Evolutionary conservation across 1,140 invertebrate species (phyloP), one percentile per base, ranked within the genome.

Genomic region (Anastrepha ludens): DNA sequence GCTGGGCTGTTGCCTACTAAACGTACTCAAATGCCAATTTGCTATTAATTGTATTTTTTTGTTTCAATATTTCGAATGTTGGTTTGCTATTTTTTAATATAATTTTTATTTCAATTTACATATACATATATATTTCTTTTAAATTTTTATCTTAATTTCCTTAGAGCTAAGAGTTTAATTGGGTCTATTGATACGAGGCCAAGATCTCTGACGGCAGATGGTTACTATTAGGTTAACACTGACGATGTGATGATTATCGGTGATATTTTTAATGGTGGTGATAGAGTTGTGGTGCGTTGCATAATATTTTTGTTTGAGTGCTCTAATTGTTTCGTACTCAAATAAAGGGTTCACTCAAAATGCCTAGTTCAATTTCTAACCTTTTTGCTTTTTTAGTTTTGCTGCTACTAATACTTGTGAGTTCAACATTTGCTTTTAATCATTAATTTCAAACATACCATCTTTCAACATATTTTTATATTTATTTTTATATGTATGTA

Each of bases 121-220:
- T 50, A 87, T 89, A 90, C 91, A 90, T 74, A 67, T 89, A 91
- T 90, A 88, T 58, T 86, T 86, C 17, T 87, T 81, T 70, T 50
- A 86, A 86, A 78, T 87, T 88, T 58, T 86, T 86, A 44, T 85
- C 78, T 70, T 50, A 86, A 87, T 87, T 88, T 88, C 90, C 90
- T 91, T 90, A 92, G 91, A 90, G 89, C 90, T 89, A 92, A 90
- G 90, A 87, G 88, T 91, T 58, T 87, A 87, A 78, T 88, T 88
- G 89, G 88, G 90, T 89, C 92, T 89, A 88, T 89, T 90, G 91
- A 92, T 89, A 91, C 92, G 89, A 91, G 92, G 89, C 92, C 92
- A 91, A 93, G 91, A 92, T 92, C 92, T 89, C 89, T 93, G 91
- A 89, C 90, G 89, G 91, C 90, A 89, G 92, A 93, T 91, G 92